Evolutionary conservation across 2,888 invertebrate species (phyloP), one percentile per base, ranked within the genome.

Genomic region (Bursaphelenchus okinawaensis): DNA sequence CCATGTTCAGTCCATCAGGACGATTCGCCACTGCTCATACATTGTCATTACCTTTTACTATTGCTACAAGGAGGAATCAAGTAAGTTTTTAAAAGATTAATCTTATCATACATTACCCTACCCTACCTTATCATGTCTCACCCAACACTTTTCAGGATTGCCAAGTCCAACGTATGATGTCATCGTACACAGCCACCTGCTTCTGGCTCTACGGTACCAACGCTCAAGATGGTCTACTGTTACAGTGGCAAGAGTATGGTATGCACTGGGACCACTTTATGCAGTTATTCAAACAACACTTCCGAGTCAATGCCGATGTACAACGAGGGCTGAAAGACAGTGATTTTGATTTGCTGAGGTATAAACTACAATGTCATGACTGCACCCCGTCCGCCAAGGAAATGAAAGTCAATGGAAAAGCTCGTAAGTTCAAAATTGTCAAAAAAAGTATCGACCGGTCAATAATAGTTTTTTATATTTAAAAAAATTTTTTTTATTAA

Each of bases 121-220:
- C n/a, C n/a, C n/a, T 75, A 59, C 67, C 74, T 19, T 74, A 76
- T 63, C 76, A 75, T 68, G 69, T 67, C n/a, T 16, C 7, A 22
- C 9, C 7, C 52, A 22, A 24, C 28, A n/a, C 40, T 19, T 55
- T 75, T 51, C 26, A 75, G 69, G 81, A 81, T 66, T 81, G 81
- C 51, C 81, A 81, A 68, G 80, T 81, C n/a, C 81, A 81, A 60
- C 67, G 81, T 16, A 81, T 81, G 81, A 80, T 81, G 80, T 75
- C 74, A 23, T 81, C 81, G 26, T 81, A 81, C 66, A 81, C 81
- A 4, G 81, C 81, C 19, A 79, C 80, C 20, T 78, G 78, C 51
- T 80, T 80, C 69, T 80, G 80, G 80, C 62, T 80, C 16, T 81
- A 81, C 60, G 56, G 60, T 9, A 65, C 66, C 12, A 67, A 12